Percentiles rank a stretch among this genome's conserved stretches.
Evolutionary conservation across 1,140 invertebrate species (phyloP).

Genomic region (Drosophila suzukii): DNA sequence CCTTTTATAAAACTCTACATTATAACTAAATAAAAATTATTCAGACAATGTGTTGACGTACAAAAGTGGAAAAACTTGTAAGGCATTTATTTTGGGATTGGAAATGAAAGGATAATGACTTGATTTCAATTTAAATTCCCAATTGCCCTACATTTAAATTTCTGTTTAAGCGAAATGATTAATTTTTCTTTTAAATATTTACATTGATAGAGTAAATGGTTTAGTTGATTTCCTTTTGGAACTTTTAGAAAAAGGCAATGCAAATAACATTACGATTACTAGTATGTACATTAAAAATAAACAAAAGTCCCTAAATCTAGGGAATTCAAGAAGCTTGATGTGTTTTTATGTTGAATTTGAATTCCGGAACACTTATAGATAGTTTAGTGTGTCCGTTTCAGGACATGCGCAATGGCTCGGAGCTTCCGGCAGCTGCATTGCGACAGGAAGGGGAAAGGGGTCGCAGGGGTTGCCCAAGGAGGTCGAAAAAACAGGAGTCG

Average conservation of each 20-base stretch:
- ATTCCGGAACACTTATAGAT: conserved; percentile 24
- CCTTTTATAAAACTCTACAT: conserved; percentile 72
- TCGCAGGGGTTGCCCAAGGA: conserved; percentile 16
- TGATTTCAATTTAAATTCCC: neutral
- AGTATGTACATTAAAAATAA: neutral
- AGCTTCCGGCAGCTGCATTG: conserved; percentile 60
- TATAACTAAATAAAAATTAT: conserved; percentile 72
- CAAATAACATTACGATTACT: neutral
- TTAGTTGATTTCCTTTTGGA: neutral
- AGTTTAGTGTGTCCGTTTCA: conserved; percentile 65
- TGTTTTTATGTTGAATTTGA: neutral
- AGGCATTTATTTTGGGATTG: conserved; percentile 5
- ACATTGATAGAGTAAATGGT: neutral
- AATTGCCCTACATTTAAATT: neutral
- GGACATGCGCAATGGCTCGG: conserved; percentile 71
- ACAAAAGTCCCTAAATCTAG: neutral
- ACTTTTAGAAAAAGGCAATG: neutral
- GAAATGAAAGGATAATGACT: neutral
- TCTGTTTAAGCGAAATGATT: neutral
- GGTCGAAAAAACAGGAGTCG: conserved; percentile 36
- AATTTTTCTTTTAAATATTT: neutral
- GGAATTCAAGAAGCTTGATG: neutral
- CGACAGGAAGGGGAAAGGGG: conserved; percentile 9
- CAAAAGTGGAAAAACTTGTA: conserved; percentile 15
- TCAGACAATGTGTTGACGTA: conserved; percentile 70